Evolutionary conservation across 2,888 invertebrate species (phyloP).

Genomic region (Nephrotoma flavescens): DNA sequence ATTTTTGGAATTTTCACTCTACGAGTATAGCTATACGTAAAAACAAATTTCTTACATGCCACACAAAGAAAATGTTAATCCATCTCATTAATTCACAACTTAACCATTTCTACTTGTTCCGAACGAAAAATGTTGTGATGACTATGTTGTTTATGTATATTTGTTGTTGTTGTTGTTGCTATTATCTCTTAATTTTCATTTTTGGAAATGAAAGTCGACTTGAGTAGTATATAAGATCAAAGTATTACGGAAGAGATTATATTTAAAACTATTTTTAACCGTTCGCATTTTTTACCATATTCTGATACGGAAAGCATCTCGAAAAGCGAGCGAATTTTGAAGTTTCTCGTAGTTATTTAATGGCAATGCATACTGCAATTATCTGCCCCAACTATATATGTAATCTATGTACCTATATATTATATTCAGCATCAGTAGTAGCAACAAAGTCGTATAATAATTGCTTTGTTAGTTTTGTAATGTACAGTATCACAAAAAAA

Average conservation of each 20-base stretch:
- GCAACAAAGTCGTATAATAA: background rate
- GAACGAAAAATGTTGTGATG: background rate
- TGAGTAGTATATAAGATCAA: background rate
- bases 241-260: background rate
- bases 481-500: background rate
- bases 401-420: background rate
- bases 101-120: background rate
- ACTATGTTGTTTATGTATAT: too few relatives aligned
- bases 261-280: background rate
- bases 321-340: background rate
- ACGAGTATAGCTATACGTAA: background rate
- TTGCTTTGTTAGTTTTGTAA: background rate
- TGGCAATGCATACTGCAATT: background rate
- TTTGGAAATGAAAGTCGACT: background rate
- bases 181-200: background rate
- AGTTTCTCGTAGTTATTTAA: background rate
- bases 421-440: background rate
- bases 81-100: background rate
- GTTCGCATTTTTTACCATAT: background rate
- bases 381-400: background rate
- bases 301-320: background rate
- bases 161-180: background rate
- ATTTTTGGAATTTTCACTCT: background rate
- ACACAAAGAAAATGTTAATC: background rate
- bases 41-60: background rate